Conservation (phyloP, 2,113 vertebrate genomes). For the Nansenia antarctica region DNA sequence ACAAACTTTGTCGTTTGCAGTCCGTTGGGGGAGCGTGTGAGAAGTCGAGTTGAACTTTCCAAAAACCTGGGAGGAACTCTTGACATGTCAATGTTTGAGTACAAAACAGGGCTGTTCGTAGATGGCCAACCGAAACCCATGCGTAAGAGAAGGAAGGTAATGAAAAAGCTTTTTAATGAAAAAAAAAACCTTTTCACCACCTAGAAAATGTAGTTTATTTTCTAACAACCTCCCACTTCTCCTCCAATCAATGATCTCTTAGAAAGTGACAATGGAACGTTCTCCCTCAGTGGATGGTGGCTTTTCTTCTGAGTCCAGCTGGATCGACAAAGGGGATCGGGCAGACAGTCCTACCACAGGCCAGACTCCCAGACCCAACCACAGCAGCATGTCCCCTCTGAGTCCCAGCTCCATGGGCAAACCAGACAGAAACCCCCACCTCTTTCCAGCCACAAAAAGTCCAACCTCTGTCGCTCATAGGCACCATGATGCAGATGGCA, state of each 20-base stretch:
- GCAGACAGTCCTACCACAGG: conserved; percentile 62
- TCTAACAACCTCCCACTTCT: background rate
- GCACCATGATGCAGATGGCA: background rate
- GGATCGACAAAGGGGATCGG: conserved; percentile 55
- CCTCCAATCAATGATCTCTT: background rate
- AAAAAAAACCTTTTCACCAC: background rate
- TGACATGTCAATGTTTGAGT: conserved; percentile 82
- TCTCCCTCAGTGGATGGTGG: conserved; percentile 16
- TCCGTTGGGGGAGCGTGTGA: conserved; percentile 80
- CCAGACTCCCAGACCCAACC: too few relatives aligned
- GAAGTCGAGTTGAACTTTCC: conserved; percentile 83
- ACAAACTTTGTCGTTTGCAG: conserved; percentile 56
- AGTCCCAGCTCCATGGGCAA: background rate
- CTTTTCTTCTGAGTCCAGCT: conserved; percentile 67
- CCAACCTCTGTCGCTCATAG: background rate
- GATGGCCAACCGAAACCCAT: conserved; percentile 24
- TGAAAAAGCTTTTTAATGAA: background rate
- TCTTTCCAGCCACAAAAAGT: background rate
- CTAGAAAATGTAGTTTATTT: background rate
- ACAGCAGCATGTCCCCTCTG: conserved; percentile 40
- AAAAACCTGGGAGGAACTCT: conserved; percentile 71
- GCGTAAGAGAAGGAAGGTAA: conserved; percentile 53
- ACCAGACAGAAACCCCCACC: background rate
- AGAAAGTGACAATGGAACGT: conserved; percentile 54
- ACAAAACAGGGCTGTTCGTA: conserved; percentile 78